Evolutionary conservation across 2,113 vertebrate genomes (phyloP).

Genomic region (Solea solea): DNA sequence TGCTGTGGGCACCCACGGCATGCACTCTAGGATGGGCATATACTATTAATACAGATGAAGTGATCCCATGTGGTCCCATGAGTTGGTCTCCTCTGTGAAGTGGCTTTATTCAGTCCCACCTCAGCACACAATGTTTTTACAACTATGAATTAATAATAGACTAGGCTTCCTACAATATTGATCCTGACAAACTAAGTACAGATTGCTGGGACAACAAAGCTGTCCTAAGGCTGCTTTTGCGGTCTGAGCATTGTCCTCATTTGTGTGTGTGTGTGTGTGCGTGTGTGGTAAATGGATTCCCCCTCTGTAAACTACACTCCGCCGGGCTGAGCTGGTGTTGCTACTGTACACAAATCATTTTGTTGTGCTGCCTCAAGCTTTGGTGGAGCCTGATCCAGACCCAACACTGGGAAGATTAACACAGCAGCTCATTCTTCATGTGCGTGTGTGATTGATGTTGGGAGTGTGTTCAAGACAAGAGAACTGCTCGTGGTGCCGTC

Average conservation of each 20-base stretch:
- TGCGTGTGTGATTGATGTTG: constrained; percentile 38
- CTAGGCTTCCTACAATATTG: constrained; percentile 71
- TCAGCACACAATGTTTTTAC: constrained; percentile 51
- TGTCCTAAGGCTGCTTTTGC: constrained; percentile 36
- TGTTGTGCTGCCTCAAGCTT: constrained; percentile 57
- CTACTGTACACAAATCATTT: constrained; percentile 71
- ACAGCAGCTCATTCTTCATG: constrained; percentile 26
- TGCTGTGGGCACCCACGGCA: constrained; percentile 68
- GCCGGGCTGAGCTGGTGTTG: constrained; percentile 51
- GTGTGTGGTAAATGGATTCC: constrained; percentile 54
- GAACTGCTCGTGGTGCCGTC: constrained; percentile 31
- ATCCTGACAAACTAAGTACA: constrained; percentile 72
- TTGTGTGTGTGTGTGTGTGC: constrained; percentile 37
- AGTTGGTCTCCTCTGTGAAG: constrained; percentile 58
- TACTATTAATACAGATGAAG: constrained; percentile 77
- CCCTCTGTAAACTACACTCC: constrained; percentile 55
- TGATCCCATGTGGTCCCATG: constrained; percentile 56
- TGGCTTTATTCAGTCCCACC: constrained; percentile 29
- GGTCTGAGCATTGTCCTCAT: constrained; percentile 49
- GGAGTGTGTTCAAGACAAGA: not conserved
- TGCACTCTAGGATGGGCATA: constrained; percentile 60
- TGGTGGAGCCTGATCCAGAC: constrained; percentile 5
- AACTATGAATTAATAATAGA: constrained; percentile 74
- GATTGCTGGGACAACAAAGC: constrained; percentile 60
- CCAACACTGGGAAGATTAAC: constrained; percentile 32